Evolutionary conservation across 2,113 vertebrate species (phyloP).

Genomic region (Tauraco erythrolophus): DNA sequence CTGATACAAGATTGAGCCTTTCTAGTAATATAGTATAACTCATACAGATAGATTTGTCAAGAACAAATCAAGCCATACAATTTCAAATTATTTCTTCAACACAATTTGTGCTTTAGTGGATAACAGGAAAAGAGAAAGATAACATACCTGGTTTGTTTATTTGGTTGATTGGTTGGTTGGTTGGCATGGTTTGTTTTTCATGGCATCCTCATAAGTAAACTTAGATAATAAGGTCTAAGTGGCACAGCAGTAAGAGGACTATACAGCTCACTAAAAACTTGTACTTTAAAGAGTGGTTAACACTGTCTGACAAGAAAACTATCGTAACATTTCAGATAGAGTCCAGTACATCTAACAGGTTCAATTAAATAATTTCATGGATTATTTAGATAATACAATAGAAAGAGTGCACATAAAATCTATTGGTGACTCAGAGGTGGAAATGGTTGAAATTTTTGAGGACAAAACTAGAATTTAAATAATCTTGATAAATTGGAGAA

Average conservation of each 20-base stretch:
- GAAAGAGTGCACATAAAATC: not conserved
- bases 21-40: not conserved
- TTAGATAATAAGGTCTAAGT: not conserved
- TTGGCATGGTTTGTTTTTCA: not conserved
- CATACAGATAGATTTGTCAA: not conserved
- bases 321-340: not conserved
- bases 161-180: not conserved
- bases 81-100: not conserved
- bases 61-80: not conserved
- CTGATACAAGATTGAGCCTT: not conserved
- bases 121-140: not conserved
- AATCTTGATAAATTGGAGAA: not conserved
- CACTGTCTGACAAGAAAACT: not conserved
- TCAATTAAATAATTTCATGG: not conserved
- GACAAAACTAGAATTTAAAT: not conserved
- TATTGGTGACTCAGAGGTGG: not conserved
- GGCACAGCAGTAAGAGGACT: not conserved
- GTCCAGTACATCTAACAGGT: not conserved
- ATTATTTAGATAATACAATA: not conserved
- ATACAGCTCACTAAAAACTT: not conserved
- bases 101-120: not conserved
- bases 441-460: not conserved
- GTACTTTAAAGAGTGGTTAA: not conserved
- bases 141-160: fast-evolving
- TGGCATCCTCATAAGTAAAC: not conserved